Evolutionary conservation across 2,113 vertebrate species (phyloP), one percentile per base, ranked within the genome.

Genomic region (Lagopus muta): DNA sequence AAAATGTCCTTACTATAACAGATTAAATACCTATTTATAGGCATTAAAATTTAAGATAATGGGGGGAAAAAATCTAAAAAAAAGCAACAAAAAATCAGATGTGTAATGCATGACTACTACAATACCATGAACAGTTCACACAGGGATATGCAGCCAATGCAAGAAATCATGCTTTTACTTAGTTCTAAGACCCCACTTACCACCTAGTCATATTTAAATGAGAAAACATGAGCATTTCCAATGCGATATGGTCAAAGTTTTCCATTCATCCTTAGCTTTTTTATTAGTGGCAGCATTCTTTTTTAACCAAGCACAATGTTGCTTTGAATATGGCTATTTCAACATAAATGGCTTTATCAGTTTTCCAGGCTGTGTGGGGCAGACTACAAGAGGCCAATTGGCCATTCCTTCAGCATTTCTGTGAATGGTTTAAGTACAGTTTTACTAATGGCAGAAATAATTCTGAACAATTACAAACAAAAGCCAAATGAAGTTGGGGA

Each of bases 141-240:
- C n/a, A 43, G 43, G 36, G 38, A 13, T 16, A 69, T 38, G 43
- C 18, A 52, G 7, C 4, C 30, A 1, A 4, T n/a, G 38, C 36
- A 34, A 30, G 30, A 88, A 92, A 89, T 65, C 64, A 61, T 21
- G 27, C 10, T 61, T 50, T 42, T 25, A n/a, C 17, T 67, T 54
- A 62, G 16, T 27, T 20, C 30, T 61, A 65, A 73, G 64, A 88
- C 10, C 7, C 45, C 67, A 48, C 18, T 50, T 73, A 28, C 9
- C 8, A 4, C 15, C 15, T 42, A 21, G 18, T 66, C 1, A 0
- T 17, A 28, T 15, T 14, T 30, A 34, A 54, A 7, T 4, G 11
- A 58, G 40, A 66, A 92, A 88, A 48, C 21, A 60, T 19, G 21
- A 58, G 78, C 21, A 45, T 22, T 34, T 73, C 36, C 38, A 69